Evolutionary conservation across 1,140 invertebrate genomes (phyloP).

Genomic region (Ephestia elutella): DNA sequence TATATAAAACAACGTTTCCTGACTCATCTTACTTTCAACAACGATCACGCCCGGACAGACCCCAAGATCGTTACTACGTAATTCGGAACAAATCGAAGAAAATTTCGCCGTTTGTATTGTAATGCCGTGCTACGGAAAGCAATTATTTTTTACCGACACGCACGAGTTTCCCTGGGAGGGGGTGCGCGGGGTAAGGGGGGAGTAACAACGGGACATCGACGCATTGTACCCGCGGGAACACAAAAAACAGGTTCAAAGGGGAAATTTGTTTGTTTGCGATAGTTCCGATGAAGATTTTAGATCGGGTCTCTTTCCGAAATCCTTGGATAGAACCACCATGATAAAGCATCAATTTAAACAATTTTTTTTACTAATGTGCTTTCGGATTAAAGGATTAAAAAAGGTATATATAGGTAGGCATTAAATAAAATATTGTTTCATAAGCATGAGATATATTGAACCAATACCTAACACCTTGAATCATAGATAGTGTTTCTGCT

Average conservation of each 20-base stretch:
- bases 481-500: too few relatives aligned
- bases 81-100: constrained; percentile 16
- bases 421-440: too few relatives aligned
- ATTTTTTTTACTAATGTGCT: too few relatives aligned
- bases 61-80: neutral
- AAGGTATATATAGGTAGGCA: too few relatives aligned
- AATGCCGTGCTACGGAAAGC: constrained; percentile 48
- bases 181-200: constrained; percentile 9
- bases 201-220: constrained; percentile 37
- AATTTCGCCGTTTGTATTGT: constrained; percentile 28
- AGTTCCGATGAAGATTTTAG: constrained; percentile 6
- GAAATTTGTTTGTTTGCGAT: constrained; percentile 27
- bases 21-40: too few relatives aligned
- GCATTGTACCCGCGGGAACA: constrained; percentile 64
- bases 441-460: too few relatives aligned
- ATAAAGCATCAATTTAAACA: too few relatives aligned
- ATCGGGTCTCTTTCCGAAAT: neutral
- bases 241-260: constrained; percentile 36
- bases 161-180: constrained; percentile 39
- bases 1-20: too few relatives aligned
- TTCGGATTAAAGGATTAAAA: too few relatives aligned
- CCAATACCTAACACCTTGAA: too few relatives aligned
- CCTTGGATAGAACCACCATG: too few relatives aligned
- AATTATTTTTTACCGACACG: constrained; percentile 71
- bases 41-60: neutral